Percentiles rank a stretch among this genome's conserved stretches.
phyloP scores from a whole-genome alignment of 1,140 invertebrate species.

The Maconellicoccus hirsutus region DNA sequence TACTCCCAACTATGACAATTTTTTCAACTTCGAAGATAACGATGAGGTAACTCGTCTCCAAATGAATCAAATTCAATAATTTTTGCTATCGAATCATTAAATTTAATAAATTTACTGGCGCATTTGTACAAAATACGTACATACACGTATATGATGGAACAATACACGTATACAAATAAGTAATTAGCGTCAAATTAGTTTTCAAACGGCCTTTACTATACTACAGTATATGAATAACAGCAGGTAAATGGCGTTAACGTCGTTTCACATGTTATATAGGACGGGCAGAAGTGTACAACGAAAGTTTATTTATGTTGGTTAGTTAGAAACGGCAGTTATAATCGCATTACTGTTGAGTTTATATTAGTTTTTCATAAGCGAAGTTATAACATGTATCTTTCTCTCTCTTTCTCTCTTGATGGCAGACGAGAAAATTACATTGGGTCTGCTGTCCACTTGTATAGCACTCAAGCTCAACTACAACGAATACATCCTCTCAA shows the following conservation, averaged over 20 bases:
- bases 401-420: background rate
- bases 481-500: conserved; percentile 15
- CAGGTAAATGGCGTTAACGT: conserved; percentile 21
- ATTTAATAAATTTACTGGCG: too few relatives aligned
- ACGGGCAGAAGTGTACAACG: background rate
- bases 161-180: background rate
- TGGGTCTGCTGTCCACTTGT: conserved; percentile 17
- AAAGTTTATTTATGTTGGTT: conserved; percentile 21
- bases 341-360: conserved; percentile 16
- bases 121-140: too few relatives aligned
- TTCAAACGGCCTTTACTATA: background rate
- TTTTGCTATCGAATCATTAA: too few relatives aligned
- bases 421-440: background rate
- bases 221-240: background rate
- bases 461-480: background rate
- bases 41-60: too few relatives aligned
- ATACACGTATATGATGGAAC: background rate
- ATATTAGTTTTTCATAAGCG: conserved; percentile 21
- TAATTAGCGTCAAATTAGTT: conserved; percentile 9
- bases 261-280: background rate
- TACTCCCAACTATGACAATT: too few relatives aligned
- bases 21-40: too few relatives aligned
- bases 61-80: too few relatives aligned
- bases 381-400: conserved; percentile 6
- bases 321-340: conserved; percentile 21